Evolutionary conservation across 2,888 invertebrate species (phyloP).

Genomic region (Abscondita cerata): DNA sequence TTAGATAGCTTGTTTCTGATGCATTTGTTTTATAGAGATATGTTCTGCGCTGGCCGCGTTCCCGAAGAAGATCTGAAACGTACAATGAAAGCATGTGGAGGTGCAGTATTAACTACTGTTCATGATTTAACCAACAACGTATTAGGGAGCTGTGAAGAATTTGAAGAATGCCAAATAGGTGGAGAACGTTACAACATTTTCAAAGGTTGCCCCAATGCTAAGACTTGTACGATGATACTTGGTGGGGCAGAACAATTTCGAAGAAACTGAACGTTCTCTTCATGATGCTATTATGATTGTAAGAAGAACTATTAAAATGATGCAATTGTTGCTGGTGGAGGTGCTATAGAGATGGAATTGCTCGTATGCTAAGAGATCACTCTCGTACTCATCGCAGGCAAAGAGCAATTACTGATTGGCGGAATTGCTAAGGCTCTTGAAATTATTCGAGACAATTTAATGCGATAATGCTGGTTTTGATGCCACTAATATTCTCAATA

Average conservation of each 20-base stretch:
- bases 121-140: slow-evolving; percentile 80
- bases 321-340: slow-evolving; percentile 89
- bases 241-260: slow-evolving; percentile 98
- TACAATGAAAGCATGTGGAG: slow-evolving; percentile 98
- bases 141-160: slow-evolving; percentile 83
- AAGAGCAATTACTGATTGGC: slow-evolving; percentile 93
- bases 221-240: slow-evolving; percentile 93
- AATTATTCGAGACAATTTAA: slow-evolving; percentile 92
- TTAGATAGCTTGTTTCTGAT: neutral
- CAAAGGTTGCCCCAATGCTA: slow-evolving; percentile 90
- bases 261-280: slow-evolving; percentile 97
- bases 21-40: slow-evolving; percentile 64
- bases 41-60: slow-evolving; percentile 99
- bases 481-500: slow-evolving; percentile 96
- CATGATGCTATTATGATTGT: slow-evolving; percentile 99
- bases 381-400: slow-evolving; percentile 88
- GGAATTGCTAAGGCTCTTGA: slow-evolving; percentile 95
- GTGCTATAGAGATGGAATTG: slow-evolving; percentile 99
- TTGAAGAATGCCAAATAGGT: slow-evolving; percentile 95
- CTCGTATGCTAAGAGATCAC: slow-evolving; percentile 86
- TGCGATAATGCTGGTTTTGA: slow-evolving; percentile 99
- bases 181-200: slow-evolving; percentile 77
- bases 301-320: slow-evolving; percentile 95
- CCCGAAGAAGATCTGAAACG: slow-evolving; percentile 94
- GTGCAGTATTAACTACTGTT: slow-evolving; percentile 92